Evolutionary conservation across 1,140 invertebrate species (phyloP).

Genomic region (Bombus pascuorum): DNA sequence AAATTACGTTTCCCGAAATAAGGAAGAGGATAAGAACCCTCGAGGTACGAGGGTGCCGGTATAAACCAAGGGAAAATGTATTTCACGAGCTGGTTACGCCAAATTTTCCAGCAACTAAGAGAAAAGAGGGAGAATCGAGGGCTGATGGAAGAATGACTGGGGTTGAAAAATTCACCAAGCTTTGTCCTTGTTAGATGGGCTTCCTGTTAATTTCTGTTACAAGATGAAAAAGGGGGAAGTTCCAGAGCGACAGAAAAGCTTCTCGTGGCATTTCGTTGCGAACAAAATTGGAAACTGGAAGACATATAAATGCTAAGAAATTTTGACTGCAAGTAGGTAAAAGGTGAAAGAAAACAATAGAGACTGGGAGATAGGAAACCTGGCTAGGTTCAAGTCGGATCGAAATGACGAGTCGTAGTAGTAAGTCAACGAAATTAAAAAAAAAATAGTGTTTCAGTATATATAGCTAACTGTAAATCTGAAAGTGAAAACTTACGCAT

Average conservation of each 20-base stretch:
- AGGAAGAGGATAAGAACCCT: constrained; percentile 30
- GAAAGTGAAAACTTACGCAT: too few species aligned
- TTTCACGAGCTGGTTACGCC: constrained; percentile 2
- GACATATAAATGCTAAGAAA: background rate
- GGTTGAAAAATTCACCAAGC: background rate
- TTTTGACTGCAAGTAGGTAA: background rate
- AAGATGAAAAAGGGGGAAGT: constrained; percentile 3
- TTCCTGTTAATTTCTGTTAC: constrained; percentile 31
- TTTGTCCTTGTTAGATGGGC: background rate
- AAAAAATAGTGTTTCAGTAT: background rate
- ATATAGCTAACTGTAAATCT: too few species aligned
- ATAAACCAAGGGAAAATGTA: constrained; percentile 24
- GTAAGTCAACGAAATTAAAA: background rate
- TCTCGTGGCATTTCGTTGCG: background rate
- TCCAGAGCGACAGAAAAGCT: background rate
- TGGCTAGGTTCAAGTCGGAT: background rate
- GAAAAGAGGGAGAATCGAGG: background rate
- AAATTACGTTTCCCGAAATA: constrained; percentile 45
- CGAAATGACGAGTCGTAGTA: background rate
- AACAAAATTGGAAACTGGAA: background rate
- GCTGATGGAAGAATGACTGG: background rate
- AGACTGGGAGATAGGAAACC: background rate
- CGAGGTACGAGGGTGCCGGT: background rate
- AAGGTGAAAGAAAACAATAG: background rate
- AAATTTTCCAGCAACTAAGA: background rate